These are phyloP conservation scores for Liopterus haemorrhoidalis DNA, from an alignment of 2,888 invertebrate genomes.

Conservation along the genomic window DNA sequence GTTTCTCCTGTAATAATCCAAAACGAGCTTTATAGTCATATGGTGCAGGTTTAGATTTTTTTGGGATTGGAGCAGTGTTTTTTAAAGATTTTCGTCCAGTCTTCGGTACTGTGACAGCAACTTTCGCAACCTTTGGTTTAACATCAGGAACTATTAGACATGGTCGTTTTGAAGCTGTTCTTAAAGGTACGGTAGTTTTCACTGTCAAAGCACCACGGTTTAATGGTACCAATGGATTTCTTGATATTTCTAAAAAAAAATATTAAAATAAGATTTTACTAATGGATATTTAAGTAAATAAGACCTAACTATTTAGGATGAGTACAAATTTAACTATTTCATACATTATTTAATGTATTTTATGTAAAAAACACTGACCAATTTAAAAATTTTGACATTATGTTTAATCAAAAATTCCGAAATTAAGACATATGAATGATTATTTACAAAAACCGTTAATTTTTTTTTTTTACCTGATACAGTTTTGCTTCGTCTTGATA, in stretches of 20 bases:
- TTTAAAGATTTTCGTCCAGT: background rate
- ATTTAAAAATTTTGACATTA: too few relatives aligned
- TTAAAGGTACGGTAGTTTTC: background rate
- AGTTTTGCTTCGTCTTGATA: conserved; percentile 10
- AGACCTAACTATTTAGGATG: too few relatives aligned
- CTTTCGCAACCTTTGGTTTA: background rate
- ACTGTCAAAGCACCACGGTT: background rate
- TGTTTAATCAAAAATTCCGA: too few relatives aligned
- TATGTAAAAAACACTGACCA: too few relatives aligned
- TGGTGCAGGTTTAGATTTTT: conserved; percentile 15
- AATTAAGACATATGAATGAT: too few relatives aligned
- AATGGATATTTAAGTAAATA: too few relatives aligned
- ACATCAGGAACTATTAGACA: background rate
- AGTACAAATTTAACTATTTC: too few relatives aligned
- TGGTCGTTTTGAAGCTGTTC: conserved; percentile 11
- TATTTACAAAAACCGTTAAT: too few relatives aligned
- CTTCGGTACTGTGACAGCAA: conserved; percentile 4
- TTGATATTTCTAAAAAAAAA: too few relatives aligned
- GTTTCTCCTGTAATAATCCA: conserved; percentile 21
- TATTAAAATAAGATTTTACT: too few relatives aligned
- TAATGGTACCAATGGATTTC: background rate
- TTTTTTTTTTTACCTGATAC: conserved; percentile 9
- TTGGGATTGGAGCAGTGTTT: background rate
- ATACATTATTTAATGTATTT: too few relatives aligned
- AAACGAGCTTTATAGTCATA: conserved; percentile 27